Evolutionary conservation across 2,113 vertebrate species (phyloP).

Genomic region (Sorex fumeus): DNA sequence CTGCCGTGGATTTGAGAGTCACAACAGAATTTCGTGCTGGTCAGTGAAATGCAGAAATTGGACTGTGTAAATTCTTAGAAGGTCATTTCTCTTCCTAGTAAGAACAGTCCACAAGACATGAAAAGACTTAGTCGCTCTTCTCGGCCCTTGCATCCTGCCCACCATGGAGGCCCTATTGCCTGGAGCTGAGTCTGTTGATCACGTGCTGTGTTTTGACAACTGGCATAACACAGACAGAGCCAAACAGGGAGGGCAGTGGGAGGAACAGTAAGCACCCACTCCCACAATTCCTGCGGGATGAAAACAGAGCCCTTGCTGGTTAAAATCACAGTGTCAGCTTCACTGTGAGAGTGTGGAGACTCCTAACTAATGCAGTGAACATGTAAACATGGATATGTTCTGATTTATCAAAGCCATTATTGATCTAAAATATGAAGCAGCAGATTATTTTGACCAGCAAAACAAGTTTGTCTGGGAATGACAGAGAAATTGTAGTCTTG

Average conservation of each 20-base stretch:
- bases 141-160: constrained; percentile 41
- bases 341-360: not conserved
- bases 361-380: constrained; percentile 37
- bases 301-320: constrained; percentile 39
- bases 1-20: not conserved
- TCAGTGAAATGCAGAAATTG: constrained; percentile 55
- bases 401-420: not conserved
- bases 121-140: constrained; percentile 60
- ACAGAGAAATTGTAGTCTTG: not conserved
- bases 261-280: not conserved
- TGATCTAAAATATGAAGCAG: not conserved
- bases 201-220: constrained; percentile 57
- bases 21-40: not conserved
- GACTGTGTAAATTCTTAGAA: constrained; percentile 37
- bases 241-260: not conserved
- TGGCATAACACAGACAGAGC: constrained; percentile 64
- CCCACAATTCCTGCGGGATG: not conserved
- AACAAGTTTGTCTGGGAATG: not conserved
- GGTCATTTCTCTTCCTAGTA: constrained; percentile 71
- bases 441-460: not conserved
- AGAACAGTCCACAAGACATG: constrained; percentile 71
- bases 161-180: constrained; percentile 70
- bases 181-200: constrained; percentile 53
- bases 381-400: not conserved
- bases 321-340: not conserved